Conservation (phyloP, 1,140 invertebrate species). For the Halictus rubicundus region DNA sequence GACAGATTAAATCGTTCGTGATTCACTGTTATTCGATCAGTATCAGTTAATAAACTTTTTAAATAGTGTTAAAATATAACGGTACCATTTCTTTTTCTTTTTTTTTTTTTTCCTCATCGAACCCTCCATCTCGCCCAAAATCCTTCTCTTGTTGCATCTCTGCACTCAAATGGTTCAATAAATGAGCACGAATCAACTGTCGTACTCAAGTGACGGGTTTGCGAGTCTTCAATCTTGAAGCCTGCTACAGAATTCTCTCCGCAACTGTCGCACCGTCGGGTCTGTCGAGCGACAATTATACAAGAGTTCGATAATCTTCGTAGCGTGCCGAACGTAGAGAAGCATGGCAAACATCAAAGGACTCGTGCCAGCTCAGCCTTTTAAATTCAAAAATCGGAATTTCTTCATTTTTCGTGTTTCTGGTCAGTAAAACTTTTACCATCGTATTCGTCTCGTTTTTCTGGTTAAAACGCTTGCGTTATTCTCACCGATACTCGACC, state of each 20-base stretch:
- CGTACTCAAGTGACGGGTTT: not conserved
- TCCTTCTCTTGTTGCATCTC: not conserved
- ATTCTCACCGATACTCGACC: too few relatives aligned
- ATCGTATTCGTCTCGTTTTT: too few relatives aligned
- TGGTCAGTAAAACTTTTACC: too few relatives aligned
- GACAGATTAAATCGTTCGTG: slow-evolving; percentile 33
- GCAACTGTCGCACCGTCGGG: too few relatives aligned
- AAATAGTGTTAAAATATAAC: slow-evolving; percentile 44
- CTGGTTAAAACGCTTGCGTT: too few relatives aligned
- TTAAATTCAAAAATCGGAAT: too few relatives aligned
- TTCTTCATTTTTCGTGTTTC: too few relatives aligned
- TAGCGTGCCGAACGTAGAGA: too few relatives aligned
- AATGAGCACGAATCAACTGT: not conserved
- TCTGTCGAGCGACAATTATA: too few relatives aligned
- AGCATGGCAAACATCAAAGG: too few relatives aligned
- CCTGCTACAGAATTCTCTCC: not conserved
- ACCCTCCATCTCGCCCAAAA: slow-evolving; percentile 2
- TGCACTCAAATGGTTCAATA: slow-evolving; percentile 37
- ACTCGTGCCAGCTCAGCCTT: too few relatives aligned
- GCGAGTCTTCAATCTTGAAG: not conserved
- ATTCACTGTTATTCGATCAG: slow-evolving; percentile 42
- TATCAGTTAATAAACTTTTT: slow-evolving; percentile 51
- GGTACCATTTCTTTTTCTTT: slow-evolving; percentile 2
- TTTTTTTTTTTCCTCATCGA: not conserved
- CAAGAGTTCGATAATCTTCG: too few relatives aligned